Base-by-base conservation (phyloP, 1,140 invertebrate genomes). In the Plectrocnemia conspersa region DNA sequence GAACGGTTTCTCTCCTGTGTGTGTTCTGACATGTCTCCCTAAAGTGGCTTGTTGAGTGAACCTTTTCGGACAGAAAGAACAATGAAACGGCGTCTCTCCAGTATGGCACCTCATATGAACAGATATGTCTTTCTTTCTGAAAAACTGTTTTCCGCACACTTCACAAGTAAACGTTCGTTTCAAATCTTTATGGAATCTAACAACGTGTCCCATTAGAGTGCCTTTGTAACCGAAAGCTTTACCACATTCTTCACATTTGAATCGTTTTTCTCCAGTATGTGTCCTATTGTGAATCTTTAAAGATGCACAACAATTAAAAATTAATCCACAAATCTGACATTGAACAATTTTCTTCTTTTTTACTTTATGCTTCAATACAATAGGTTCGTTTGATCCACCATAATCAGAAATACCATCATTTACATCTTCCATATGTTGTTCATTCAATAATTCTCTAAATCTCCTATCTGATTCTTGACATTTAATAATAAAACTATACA, bases 1-100 rank as follows among this genome's bases (percentile, higher is more conserved):
- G 60, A 80, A 85, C 0, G 83, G 83, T 18, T 80, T 71, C 61
- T 85, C 84, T 5, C 88, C 88, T 3, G 83, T 88, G 65, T 91
- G 87, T 15, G 82, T 84, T 22, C 85, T 73, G 36, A 79, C 75
- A 63, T 89, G 87, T 16, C 50, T 32, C 2, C 25, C 47, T 10
- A 62, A 38, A 2, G 57, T 50, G 1, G 48, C 23, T 11, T 53
- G 53, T 24, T 62, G 56, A 6, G 57, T 7, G 27, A 62, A 62
- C 5, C 24, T 40, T 11, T 22, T 49, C 5, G 19, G 13, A 29
- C 61, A 62, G 23, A 24, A 19, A 3, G 38, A 29, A 27, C 61
- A 62, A 6, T 16, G 7, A 24, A 54, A 62, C 3, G 61, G 61
- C 3, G 36, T 56, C 38, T 62, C 61, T 22, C 49, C 49, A 0